A percentile compares a stretch with the other conserved stretches of the same genome.
Evolutionary conservation across 2,113 vertebrate genomes (phyloP).

Genomic region (Circaetus gallicus): DNA sequence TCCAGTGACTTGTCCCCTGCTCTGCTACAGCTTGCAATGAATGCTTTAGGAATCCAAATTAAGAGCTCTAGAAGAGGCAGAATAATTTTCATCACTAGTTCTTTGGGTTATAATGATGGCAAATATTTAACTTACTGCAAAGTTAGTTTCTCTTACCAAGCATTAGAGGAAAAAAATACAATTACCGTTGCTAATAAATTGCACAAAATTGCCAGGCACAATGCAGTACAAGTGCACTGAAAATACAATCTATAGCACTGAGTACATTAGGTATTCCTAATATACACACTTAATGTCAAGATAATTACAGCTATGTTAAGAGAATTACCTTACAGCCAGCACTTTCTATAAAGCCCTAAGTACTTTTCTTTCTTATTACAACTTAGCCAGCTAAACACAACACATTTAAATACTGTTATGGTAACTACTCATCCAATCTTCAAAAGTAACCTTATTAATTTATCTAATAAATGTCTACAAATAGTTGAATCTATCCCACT

Average conservation of each 20-base stretch:
- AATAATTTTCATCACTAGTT: not conserved
- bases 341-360: not conserved
- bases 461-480: not conserved
- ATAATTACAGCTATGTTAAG: slow-evolving; percentile 1
- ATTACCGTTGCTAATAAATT: not conserved
- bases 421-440: not conserved
- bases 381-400: not conserved
- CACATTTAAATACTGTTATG: not conserved
- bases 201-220: not conserved
- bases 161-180: not conserved
- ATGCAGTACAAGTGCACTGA: not conserved
- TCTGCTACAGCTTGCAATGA: not conserved
- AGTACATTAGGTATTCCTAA: not conserved
- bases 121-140: not conserved
- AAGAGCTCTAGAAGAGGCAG: not conserved
- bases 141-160: not conserved
- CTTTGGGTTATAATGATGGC: not conserved
- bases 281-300: not conserved
- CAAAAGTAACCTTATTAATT: not conserved
- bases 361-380: not conserved
- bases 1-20: not conserved
- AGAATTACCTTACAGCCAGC: not conserved
- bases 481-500: not conserved
- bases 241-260: not conserved
- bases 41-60: not conserved